Evolutionary conservation across 2,113 vertebrate genomes (phyloP).

Genomic region (Nymphicus hollandicus): DNA sequence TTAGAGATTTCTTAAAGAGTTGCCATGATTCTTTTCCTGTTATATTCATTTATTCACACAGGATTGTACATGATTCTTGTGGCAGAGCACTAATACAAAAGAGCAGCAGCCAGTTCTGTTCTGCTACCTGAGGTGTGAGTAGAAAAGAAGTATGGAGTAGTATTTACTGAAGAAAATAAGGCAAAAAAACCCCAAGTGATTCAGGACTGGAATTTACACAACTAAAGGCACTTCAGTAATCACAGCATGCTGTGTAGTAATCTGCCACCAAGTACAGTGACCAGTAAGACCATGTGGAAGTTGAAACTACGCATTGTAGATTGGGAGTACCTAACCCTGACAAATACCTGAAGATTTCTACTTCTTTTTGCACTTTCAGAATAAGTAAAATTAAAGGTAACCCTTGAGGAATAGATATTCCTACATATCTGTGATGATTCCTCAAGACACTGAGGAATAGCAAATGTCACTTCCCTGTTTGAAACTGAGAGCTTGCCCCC

Average conservation of each 20-base stretch:
- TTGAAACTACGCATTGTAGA: background rate
- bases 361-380: background rate
- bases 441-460: background rate
- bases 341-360: background rate
- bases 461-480: background rate
- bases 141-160: background rate
- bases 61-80: background rate
- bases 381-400: background rate
- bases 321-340: background rate
- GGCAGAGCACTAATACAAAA: background rate
- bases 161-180: background rate
- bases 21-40: background rate
- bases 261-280: background rate
- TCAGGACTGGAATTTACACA: background rate
- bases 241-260: background rate
- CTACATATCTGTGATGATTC: background rate
- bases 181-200: background rate
- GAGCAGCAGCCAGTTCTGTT: background rate
- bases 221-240: background rate
- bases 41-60: background rate
- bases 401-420: background rate
- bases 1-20: background rate
- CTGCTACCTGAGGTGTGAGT: background rate
- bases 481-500: background rate
- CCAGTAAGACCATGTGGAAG: accelerated